Evolutionary conservation across 1,140 invertebrate genomes (phyloP).

Genomic region (Cyclina sinensis): DNA sequence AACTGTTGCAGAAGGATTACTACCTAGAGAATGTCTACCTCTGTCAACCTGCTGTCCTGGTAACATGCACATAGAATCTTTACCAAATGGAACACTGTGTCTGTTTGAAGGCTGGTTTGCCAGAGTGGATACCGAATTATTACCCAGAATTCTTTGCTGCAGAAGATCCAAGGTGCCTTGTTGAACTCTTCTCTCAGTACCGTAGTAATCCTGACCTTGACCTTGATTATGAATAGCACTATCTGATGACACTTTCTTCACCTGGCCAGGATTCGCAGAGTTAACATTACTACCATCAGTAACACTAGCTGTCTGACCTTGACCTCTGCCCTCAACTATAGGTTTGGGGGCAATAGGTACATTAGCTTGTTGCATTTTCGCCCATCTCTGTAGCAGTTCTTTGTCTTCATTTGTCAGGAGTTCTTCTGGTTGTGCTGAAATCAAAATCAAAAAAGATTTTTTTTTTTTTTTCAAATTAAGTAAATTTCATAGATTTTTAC

Average conservation of each 20-base stretch:
- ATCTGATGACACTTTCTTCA: conserved; percentile 6
- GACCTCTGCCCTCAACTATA: conserved; percentile 22
- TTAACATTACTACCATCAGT: not conserved
- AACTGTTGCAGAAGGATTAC: not conserved
- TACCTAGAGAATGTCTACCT: not conserved
- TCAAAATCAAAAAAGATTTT: not conserved
- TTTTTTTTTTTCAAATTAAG: too few relatives aligned
- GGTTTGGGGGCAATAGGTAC: conserved; percentile 61
- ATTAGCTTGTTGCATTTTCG: conserved; percentile 57
- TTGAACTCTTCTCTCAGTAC: conserved; percentile 38
- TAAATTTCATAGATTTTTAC: too few relatives aligned
- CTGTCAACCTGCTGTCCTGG: too few relatives aligned
- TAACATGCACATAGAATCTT: too few relatives aligned
- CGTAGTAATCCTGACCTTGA: conserved; percentile 26
- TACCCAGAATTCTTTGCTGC: conserved; percentile 45
- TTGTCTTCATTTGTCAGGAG: conserved; percentile 46
- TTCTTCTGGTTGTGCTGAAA: conserved; percentile 25
- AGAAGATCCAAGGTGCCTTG: conserved; percentile 51
- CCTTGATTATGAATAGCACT: not conserved
- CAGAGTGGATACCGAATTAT: not conserved
- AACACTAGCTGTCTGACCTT: conserved; percentile 22
- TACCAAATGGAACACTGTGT: not conserved
- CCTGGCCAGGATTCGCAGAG: not conserved
- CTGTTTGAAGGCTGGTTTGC: not conserved
- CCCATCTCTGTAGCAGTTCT: conserved; percentile 49